A percentile compares a stretch with the other conserved stretches of the same genome.
These are phyloP conservation scores for Prosapia bicincta DNA, from an alignment of 2,888 invertebrate species.

Conservation along the genomic window DNA sequence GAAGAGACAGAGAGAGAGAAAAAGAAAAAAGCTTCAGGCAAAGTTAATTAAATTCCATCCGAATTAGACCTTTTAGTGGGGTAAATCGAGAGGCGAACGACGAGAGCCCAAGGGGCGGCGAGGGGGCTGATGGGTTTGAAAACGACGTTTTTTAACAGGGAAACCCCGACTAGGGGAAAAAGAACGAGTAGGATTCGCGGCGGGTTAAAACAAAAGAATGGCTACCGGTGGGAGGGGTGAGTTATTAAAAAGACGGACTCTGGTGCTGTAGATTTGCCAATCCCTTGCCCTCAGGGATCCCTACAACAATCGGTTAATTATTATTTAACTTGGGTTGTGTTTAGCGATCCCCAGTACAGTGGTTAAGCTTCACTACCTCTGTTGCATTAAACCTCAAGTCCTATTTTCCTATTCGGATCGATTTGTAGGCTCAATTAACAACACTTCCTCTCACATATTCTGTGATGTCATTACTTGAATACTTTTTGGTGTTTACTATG, in stretches of 20 bases:
- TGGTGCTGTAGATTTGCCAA: slow-evolving; percentile 2
- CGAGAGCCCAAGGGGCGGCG: slow-evolving; percentile 14
- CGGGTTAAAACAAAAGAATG: not conserved
- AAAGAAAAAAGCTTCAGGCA: slow-evolving; percentile 23
- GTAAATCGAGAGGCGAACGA: slow-evolving; percentile 26
- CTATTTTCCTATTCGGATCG: not conserved
- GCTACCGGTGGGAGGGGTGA: not conserved
- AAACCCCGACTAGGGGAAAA: not conserved
- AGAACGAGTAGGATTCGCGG: not conserved
- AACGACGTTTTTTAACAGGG: slow-evolving; percentile 25
- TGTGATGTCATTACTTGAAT: too few species aligned
- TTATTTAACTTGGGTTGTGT: not conserved
- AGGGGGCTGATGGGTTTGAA: slow-evolving; percentile 25
- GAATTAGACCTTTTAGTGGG: slow-evolving; percentile 31
- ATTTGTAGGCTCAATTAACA: not conserved
- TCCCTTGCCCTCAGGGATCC: not conserved
- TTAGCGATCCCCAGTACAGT: not conserved
- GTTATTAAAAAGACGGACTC: slow-evolving; percentile 2
- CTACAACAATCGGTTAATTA: not conserved
- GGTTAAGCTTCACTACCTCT: not conserved
- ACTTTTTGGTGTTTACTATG: too few species aligned
- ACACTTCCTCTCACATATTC: not conserved
- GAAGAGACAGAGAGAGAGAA: slow-evolving; percentile 14
- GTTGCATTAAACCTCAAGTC: not conserved
- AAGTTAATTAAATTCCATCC: slow-evolving; percentile 32